Percentiles rank a stretch among this genome's conserved stretches.
These are phyloP conservation scores for Emys orbicularis DNA, from an alignment of 2,797 vertebrate genomes.

Conservation along the genomic window DNA sequence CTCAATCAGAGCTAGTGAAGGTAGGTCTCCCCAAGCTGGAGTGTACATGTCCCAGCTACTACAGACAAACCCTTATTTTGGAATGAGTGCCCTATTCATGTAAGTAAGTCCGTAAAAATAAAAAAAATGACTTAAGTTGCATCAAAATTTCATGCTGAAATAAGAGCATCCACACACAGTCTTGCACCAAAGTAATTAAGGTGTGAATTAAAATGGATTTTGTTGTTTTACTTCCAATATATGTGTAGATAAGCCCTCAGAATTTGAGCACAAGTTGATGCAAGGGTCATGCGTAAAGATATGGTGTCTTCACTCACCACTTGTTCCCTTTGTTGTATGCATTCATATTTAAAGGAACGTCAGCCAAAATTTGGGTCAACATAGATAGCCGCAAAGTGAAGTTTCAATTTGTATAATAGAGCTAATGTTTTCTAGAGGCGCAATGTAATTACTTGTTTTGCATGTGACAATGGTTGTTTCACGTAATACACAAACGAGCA, in stretches of 20 bases:
- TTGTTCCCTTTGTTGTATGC: no score
- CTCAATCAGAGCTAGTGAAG: background rate
- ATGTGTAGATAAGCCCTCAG: background rate
- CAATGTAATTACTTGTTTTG: rapidly evolving
- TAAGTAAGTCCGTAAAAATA: background rate
- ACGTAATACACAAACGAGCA: rapidly evolving
- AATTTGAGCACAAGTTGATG: rapidly evolving
- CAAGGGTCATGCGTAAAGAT: background rate
- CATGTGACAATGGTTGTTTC: background rate
- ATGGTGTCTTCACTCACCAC: background rate
- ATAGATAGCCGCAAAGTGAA: background rate
- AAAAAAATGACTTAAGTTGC: background rate
- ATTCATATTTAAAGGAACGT: background rate
- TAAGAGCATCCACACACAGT: background rate
- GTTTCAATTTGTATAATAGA: background rate
- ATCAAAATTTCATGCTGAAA: background rate
- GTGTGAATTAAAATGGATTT: background rate
- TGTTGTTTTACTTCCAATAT: background rate
- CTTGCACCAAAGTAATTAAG: background rate
- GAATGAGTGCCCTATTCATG: background rate
- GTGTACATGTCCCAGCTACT: background rate
- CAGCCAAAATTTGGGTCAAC: background rate
- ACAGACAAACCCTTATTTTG: background rate
- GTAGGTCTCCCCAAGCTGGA: background rate
- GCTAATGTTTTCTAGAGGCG: background rate